Evolutionary conservation across 2,113 vertebrate genomes (phyloP), one percentile per base, ranked within the genome.

Genomic region (Ancistrus triradiatus): DNA sequence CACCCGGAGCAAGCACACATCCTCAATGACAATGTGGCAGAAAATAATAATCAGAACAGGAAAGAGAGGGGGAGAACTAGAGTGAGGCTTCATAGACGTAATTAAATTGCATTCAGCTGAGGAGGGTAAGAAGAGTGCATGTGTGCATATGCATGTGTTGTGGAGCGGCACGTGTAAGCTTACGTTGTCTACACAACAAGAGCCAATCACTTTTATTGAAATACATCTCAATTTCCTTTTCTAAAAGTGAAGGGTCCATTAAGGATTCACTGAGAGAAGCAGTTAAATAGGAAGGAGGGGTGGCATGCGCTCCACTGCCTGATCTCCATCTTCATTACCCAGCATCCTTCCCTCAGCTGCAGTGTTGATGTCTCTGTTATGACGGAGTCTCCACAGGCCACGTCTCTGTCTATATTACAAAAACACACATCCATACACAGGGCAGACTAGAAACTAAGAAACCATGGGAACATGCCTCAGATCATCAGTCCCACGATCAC

Each of bases 131-230:
- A 67, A 62, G 75, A 75, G 86, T 55, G 75, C 75, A 77, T 77
- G 66, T 55, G 77, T 77, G 70, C 53, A 37, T 61, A 67, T 60
- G 59, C 35, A 25, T 37, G 24, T 42, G 80, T 69, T 81, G 78
- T 73, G 81, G n/a, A 55, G 47, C 19, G 47, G 25, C 70, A 63
- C 70, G 80, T 72, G 76, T 73, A 74, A 78, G 81, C 78, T 83
- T 79, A 81, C 82, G 86, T 86, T 88, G 83, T 87, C 87, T 82
- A 84, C 84, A 87, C 83, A 88, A 84, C 83, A 85, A 86, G 72
- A 79, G 76, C 85, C 77, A 84, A 82, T 91, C 85, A 89, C 83
- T 89, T 90, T 90, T 89, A 90, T 87, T 93, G 86, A 92, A 91
- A 91, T 89, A 81, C 83, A 79, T 84, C 86, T 85, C 83, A 85